Conservation (phyloP, 2,888 invertebrate species). For the Amblyteles armatorius region DNA sequence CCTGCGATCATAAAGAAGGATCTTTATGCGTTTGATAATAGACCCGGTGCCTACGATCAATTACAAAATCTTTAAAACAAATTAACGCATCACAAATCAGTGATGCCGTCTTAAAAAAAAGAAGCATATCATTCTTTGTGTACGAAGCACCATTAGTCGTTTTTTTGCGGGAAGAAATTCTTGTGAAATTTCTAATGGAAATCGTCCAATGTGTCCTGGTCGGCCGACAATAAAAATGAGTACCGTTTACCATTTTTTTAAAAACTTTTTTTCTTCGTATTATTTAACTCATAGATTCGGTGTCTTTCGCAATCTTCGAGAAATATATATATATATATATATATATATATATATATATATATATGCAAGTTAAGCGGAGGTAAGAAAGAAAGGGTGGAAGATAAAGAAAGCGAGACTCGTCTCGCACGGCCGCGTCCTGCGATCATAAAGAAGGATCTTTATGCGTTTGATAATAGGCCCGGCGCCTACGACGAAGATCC, state of each 20-base stretch:
- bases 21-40: slow-evolving; percentile 78
- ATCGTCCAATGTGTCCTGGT: too few relatives aligned
- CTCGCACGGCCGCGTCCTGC: slow-evolving; percentile 50
- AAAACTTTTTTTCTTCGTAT: too few relatives aligned
- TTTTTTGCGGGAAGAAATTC: too few relatives aligned
- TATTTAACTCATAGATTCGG: too few relatives aligned
- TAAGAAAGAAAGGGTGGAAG: slow-evolving; percentile 31
- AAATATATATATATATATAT: neutral
- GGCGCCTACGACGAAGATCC: slow-evolving; percentile 71
- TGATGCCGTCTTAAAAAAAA: too few relatives aligned
- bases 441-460: slow-evolving; percentile 77
- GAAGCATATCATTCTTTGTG: too few relatives aligned
- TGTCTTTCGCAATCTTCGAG: neutral
- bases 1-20: slow-evolving; percentile 73
- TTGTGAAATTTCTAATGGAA: too few relatives aligned
- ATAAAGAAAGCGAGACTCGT: slow-evolving; percentile 35
- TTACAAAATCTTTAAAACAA: neutral
- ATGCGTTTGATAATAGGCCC: slow-evolving; percentile 75
- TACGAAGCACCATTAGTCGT: too few relatives aligned
- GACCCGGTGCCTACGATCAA: slow-evolving; percentile 71
- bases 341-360: too few relatives aligned
- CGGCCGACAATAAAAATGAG: too few relatives aligned
- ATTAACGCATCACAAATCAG: too few relatives aligned
- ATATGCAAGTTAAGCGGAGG: neutral
- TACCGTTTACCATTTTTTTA: too few relatives aligned